Evolutionary conservation across 2,888 invertebrate species (phyloP), one percentile per base, ranked within the genome.

Genomic region (Kryphioiulus occultus): DNA sequence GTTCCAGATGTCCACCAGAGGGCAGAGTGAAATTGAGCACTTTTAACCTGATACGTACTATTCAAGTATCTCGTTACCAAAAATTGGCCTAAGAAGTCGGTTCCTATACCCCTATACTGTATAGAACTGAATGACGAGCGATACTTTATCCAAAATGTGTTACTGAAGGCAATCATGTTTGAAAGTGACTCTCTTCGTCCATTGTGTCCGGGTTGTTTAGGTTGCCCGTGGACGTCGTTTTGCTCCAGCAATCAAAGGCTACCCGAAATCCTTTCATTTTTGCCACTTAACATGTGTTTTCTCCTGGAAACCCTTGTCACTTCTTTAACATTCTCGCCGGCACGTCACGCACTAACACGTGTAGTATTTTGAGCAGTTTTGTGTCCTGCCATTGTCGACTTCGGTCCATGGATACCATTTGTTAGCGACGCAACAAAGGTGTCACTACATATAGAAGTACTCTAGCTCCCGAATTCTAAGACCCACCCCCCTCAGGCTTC

Each of bases 231-330:
- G 78, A 26, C 15, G 78, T 78, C 78, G 78, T 78, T 78, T 78
- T 22, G 78, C 78, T 30, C 15, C 78, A 78, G 26, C 78, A 78
- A 30, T 78, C 78, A 78, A 78, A 78, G 78, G 78, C 26, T 4
- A 30, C 10, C 78, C 78, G 78, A 78, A 78, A 30, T 15, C 78
- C 30, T 78, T 78, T 78, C 78, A 78, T 15, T 78, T 78, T 78
- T 22, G 78, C 78, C 78, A 78, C 78, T 78, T 78, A 78, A 78
- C 78, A 78, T 78, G 78, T 78, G 78, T 78, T 78, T 30, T 15
- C 78, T 78, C 78, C 26, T 78, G 78, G 78, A 78, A 78, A 78
- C 78, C 78, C 78, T 78, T 78, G 78, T 78, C 78, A 78, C 78
- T 78, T 78, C 78, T 78, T 78, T 78, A 15, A 78, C 30, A 78